Evolutionary conservation across 2,888 invertebrate species (phyloP).

Genomic region (Macropis europaea): DNA sequence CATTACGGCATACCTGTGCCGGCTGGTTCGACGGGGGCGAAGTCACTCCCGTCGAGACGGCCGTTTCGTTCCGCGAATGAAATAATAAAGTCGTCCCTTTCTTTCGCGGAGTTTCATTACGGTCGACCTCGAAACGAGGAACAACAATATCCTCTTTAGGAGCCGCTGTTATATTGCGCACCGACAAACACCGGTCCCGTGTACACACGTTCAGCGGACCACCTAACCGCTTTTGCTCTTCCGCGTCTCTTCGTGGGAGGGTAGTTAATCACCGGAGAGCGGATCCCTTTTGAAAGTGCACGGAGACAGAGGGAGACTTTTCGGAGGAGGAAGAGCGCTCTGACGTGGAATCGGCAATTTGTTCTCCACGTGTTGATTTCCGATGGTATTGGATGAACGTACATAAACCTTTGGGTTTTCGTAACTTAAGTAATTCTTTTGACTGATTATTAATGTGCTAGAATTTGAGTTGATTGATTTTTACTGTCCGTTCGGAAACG

Average conservation of each 20-base stretch:
- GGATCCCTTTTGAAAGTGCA: slow-evolving; percentile 43
- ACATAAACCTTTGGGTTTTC: no score
- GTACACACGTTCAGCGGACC: not conserved
- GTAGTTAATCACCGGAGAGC: slow-evolving; percentile 52
- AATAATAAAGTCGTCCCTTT: slow-evolving; percentile 24
- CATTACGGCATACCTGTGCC: slow-evolving; percentile 38
- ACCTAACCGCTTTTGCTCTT: not conserved
- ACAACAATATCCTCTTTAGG: slow-evolving; percentile 38
- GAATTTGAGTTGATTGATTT: no score
- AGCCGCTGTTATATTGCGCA: slow-evolving; percentile 32
- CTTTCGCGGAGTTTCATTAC: slow-evolving; percentile 26
- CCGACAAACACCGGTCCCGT: slow-evolving; percentile 15
- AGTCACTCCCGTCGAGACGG: not conserved
- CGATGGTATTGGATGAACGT: no score
- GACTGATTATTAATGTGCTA: no score
- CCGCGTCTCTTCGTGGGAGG: slow-evolving; percentile 15
- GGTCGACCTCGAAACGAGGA: slow-evolving; percentile 1
- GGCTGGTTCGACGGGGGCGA: no score
- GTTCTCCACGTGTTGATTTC: no score
- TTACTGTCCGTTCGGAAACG: no score
- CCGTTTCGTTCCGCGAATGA: not conserved
- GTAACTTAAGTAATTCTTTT: no score
- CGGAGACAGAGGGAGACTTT: slow-evolving; percentile 11
- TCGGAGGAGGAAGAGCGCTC: slow-evolving; percentile 37
- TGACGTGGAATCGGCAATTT: no score